Evolutionary conservation across 2,888 invertebrate species (phyloP), one percentile per base, ranked within the genome.

Genomic region (Oscheius onirici): DNA sequence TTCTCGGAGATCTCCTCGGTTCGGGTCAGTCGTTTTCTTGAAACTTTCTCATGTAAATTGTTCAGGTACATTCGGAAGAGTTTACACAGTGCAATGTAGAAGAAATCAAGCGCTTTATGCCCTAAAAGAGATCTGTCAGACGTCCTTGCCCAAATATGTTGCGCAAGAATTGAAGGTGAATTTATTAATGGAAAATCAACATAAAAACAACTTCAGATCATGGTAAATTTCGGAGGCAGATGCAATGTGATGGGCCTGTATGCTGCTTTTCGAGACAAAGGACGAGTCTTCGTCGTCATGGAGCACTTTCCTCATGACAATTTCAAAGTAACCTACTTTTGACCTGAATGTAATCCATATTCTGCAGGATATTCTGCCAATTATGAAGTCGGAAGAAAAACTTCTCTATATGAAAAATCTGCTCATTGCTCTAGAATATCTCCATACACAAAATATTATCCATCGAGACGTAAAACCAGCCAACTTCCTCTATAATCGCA

Each of bases 401-500:
- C 91, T 91, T 71, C 89, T 91, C 72, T 95, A 95, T 88, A 93
- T 95, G 92, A 91, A 91, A 84, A 93, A 94, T 85, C 89, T 95
- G 77, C 89, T 95, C 78, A 89, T 91, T 51, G 94, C 95, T 3
- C 89, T 95, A 80, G 89, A 91, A 6, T 91, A 93, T 84, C 93
- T 95, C 71, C 95, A 95, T 89, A 91, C 92, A 54, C 93, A 93
- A 88, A 92, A 92, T 75, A 92, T 95, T 75, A 94, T 95, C 73
- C 95, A 95, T 88, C 90, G 95, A 69, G 95, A 95, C 87, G 92
- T 95, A 51, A 95, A 95, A 89, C 95, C 95, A 1, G 93, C 92
- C 88, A 95, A 95, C 90, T 95, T 95, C 88, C 90, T 95, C 11
- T 94, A 93, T 87, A 93, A 94, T 88, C 90, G 94, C 15, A 90